These are phyloP conservation scores for Pygoscelis antarcticus DNA, from an alignment of 2,113 vertebrate genomes.

Conservation along the genomic window DNA sequence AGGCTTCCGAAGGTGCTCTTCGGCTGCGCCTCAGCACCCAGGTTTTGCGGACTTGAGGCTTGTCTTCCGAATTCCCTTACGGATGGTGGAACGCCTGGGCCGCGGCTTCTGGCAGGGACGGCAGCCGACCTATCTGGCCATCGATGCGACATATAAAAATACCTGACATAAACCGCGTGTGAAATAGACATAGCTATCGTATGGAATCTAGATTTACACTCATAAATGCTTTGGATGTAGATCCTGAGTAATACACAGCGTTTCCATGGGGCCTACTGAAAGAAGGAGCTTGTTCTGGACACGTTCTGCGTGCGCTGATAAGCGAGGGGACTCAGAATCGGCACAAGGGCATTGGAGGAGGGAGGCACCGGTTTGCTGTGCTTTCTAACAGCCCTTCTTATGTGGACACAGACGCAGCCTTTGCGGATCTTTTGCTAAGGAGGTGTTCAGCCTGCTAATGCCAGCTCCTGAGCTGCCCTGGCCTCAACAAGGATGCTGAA, in stretches of 20 bases:
- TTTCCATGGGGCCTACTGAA: not conserved
- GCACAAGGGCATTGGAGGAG: not conserved
- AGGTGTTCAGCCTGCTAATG: not conserved
- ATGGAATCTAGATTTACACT: accelerated
- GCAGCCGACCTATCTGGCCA: not conserved
- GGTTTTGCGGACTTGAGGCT: accelerated
- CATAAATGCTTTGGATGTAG: accelerated
- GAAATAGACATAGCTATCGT: accelerated
- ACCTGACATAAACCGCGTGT: accelerated
- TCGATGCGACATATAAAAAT: accelerated
- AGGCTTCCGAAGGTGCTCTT: not conserved
- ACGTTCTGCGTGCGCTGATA: not conserved
- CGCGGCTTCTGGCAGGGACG: not conserved
- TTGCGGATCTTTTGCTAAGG: not conserved
- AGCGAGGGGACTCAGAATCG: not conserved
- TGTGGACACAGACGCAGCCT: not conserved
- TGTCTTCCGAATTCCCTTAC: not conserved
- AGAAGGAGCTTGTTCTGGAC: not conserved
- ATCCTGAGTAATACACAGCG: accelerated
- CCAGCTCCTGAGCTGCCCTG: not conserved
- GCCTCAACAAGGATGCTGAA: slow-evolving; percentile 23
- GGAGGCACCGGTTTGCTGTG: not conserved
- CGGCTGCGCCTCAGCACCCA: not conserved
- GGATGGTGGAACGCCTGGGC: not conserved
- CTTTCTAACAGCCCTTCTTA: not conserved